Base-by-base conservation (phyloP, 2,888 invertebrate genomes). In the Lasioglossum marginatum region DNA sequence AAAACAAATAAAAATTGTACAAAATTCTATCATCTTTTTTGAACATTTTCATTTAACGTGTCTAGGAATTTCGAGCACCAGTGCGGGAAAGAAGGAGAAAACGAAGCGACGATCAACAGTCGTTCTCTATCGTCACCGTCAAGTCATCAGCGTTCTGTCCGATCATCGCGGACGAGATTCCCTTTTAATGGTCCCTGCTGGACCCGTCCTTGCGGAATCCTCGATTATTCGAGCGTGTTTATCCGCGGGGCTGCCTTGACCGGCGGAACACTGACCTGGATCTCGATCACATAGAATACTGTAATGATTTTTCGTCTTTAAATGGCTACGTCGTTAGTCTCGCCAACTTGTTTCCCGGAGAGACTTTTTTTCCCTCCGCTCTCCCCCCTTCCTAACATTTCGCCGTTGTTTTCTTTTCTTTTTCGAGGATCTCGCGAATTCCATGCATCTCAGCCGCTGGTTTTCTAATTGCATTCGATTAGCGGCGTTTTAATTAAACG, bases 171-270 rank as follows among this genome's bases (percentile, higher is more conserved):
- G 27, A n/a, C 19, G 40, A 70, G 40, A 71, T 71, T 70, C 70
- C 70, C 70, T n/a, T 27, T 43, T 43, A 71, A 71, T 43, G 71
- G 27, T 45, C n/a, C 8, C 37, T n/a, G 43, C 16, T 16, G 16
- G 27, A 37, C 48, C 60, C 27, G 10, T 60, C 37, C 31, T 5
- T 68, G 57, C 27, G 63, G 52, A 78, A 52, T 1, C n/a, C 43
- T 52, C 37, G 63, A 85, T 79, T 76, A 85, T 76, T 83, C 68
- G 77, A 84, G 82, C 77, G 31, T 66, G 37, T 37, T 72, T 66
- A 8, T 31, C n/a, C 37, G 60, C 16, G 31, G 57, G n/a, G 27
- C 71, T 70, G 40, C 77, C 48, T 60, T 52, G 70, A 57, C 77
- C 43, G 43, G 79, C 19, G 74, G 1, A 77, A 71, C 48, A 40